phyloP scores from a whole-genome alignment of 2,888 invertebrate species.

The Notocelia uddmanniana region DNA sequence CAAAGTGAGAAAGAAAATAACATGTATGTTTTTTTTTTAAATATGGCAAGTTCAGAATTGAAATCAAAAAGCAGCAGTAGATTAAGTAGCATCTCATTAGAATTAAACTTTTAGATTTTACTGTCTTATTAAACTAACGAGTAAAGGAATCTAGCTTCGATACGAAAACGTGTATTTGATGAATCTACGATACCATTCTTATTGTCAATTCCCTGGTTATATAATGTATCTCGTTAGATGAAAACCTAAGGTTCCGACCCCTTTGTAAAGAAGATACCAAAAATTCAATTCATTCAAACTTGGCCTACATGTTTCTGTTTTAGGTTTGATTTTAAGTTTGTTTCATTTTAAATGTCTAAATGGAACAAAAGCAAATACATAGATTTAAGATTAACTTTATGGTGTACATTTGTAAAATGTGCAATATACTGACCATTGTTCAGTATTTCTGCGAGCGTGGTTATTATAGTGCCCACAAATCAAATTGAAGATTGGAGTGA shows the following conservation, averaged over 20 bases:
- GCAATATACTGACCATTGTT: too few relatives aligned
- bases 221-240: conserved; percentile 44
- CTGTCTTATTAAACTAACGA: conserved; percentile 14
- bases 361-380: too few relatives aligned
- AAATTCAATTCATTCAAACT: neutral
- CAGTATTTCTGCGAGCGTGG: too few relatives aligned
- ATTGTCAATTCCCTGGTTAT: conserved; percentile 71
- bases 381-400: neutral
- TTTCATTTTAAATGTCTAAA: too few relatives aligned
- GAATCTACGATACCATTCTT: conserved; percentile 52
- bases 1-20: neutral
- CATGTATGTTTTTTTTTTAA: neutral
- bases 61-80: conserved; percentile 56
- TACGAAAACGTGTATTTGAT: conserved; percentile 30
- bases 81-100: conserved; percentile 45
- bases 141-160: conserved; percentile 28
- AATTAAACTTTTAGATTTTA: neutral
- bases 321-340: neutral
- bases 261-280: neutral
- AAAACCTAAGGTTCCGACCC: conserved; percentile 13
- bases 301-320: neutral
- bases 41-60: conserved; percentile 12
- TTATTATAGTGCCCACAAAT: too few relatives aligned
- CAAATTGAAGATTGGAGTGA: too few relatives aligned
- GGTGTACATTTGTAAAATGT: neutral